Conservation (phyloP, 2,797 vertebrate genomes). For the Pseudomugil tenellus region DNA sequence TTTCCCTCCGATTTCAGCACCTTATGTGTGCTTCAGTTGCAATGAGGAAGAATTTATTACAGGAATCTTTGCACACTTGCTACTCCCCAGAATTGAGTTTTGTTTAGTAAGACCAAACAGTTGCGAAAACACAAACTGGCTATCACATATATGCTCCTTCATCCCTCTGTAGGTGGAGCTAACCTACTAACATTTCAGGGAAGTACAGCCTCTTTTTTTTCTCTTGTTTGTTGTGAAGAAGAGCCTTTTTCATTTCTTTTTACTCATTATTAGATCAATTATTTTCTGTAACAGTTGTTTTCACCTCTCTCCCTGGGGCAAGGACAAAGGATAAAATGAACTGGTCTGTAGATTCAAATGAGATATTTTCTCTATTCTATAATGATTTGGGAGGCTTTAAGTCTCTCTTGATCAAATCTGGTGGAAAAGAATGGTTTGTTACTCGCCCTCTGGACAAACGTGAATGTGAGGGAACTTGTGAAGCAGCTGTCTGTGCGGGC, state of each 20-base stretch:
- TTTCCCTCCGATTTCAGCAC: constrained; percentile 7
- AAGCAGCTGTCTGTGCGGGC: neutral
- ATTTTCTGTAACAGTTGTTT: constrained; percentile 45
- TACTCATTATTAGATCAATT: constrained; percentile 48
- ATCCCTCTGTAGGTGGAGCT: constrained; percentile 20
- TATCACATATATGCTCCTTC: constrained; percentile 35
- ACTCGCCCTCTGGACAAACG: constrained; percentile 42
- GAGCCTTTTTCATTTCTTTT: constrained; percentile 27
- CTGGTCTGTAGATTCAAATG: constrained; percentile 1
- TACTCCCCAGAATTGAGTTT: constrained; percentile 40
- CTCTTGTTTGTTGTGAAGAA: constrained; percentile 34
- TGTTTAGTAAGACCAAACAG: constrained; percentile 38
- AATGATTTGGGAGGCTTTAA: neutral
- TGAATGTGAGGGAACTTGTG: constrained; percentile 8
- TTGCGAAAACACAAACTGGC: constrained; percentile 59
- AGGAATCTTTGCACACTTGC: constrained; percentile 47
- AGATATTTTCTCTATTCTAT: neutral
- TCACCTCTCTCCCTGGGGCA: constrained; percentile 46
- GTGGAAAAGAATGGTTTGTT: neutral
- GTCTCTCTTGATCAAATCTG: constrained; percentile 28
- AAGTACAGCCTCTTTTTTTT: constrained; percentile 24
- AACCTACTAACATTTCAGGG: constrained; percentile 14
- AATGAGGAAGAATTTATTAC: constrained; percentile 44
- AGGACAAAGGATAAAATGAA: constrained; percentile 43
- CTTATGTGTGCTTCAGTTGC: constrained; percentile 31